Evolutionary conservation across 2,113 vertebrate species (phyloP), one percentile per base, ranked within the genome.

Genomic region (Piprites chloris): DNA sequence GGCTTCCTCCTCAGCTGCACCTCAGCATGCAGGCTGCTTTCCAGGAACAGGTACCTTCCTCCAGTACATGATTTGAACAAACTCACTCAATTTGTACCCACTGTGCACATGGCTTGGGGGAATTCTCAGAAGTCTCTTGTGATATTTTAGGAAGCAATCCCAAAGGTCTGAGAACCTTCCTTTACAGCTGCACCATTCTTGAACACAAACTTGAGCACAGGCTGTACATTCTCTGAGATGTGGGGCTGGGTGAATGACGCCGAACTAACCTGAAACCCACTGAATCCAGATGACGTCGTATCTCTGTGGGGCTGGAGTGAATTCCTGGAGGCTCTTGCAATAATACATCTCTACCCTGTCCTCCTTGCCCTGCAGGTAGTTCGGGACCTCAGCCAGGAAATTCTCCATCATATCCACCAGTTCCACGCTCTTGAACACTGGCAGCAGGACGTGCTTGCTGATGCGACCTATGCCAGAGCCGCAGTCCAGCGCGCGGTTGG

Each of bases 281-380:
- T 99, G 99, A 93, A 99, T 99, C 99, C 99, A 99, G 98, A 99
- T 98, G 96, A 99, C 98, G 28, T 99, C 99, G 1, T 99, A 99
- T 97, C 98, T 99, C 66, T 97, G 96, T 7, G 92, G 71, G 4
- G 97, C 92, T 2, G 99, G 99, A 0, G 97, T 99, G 95, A 99
- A 99, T 73, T 99, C 99, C 92, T 99, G 99, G 83, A 99, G 98
- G 94, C 98, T 98, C 97, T 97, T 98, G 96, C 99, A 99, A 97
- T 99, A 99, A 96, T 99, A 99, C 44, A 97, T 98, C 92, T 99
- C 98, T 6, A 99, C 98, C 63, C 98, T 98, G 95, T 99, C 98
- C 8, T 97, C 98, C 47, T 97, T 97, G 3, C 96, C 97, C 13
- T 98, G 98, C 42, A 99, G 97, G 95, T 99, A 99, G 96, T 98